A percentile compares a stretch with the other conserved stretches of the same genome.
phyloP scores from a whole-genome alignment of 2,797 vertebrate genomes.

The Lycodopsis pacificus region DNA sequence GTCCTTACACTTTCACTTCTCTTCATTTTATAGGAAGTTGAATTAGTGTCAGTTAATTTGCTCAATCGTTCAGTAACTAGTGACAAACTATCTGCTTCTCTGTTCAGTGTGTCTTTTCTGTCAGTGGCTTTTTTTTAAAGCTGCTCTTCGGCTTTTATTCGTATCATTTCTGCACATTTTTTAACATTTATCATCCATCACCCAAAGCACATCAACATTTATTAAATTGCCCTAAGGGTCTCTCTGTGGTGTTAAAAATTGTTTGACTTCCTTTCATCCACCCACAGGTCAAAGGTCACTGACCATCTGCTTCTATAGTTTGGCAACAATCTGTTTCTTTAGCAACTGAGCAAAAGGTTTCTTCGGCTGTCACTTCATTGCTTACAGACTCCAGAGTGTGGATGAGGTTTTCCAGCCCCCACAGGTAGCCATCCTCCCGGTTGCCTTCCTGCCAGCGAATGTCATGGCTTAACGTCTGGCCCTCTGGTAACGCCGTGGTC shows the following conservation, averaged over 20 bases:
- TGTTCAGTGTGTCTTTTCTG: conserved; percentile 14
- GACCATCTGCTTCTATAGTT: conserved; percentile 30
- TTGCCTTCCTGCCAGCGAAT: conserved; percentile 96
- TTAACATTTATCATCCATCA: conserved; percentile 10
- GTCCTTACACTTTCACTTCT: conserved; percentile 57
- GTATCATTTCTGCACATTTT: neutral
- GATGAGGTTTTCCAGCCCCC: conserved; percentile 95
- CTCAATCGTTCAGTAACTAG: conserved; percentile 31
- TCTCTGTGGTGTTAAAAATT: conserved; percentile 31
- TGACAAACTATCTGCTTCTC: conserved; percentile 29
- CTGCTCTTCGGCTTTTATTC: neutral
- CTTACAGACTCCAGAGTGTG: conserved; percentile 75
- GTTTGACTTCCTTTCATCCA: conserved; percentile 19
- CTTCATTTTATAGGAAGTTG: conserved; percentile 48
- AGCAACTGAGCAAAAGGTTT: conserved; percentile 30
- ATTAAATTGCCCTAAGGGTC: neutral
- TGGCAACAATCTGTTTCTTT: conserved; percentile 34
- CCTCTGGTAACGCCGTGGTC: conserved; percentile 91
- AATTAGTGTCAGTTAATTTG: conserved; percentile 70
- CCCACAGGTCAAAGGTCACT: conserved; percentile 52
- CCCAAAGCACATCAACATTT: conserved; percentile 20
- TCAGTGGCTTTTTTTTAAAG: conserved; percentile 20
- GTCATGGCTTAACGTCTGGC: conserved; percentile 90
- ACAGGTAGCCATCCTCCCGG: conserved; percentile 95
- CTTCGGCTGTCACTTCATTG: conserved; percentile 19